phyloP scores from a whole-genome alignment of 1,140 invertebrate species.

The Lepidurus arcticus region DNA sequence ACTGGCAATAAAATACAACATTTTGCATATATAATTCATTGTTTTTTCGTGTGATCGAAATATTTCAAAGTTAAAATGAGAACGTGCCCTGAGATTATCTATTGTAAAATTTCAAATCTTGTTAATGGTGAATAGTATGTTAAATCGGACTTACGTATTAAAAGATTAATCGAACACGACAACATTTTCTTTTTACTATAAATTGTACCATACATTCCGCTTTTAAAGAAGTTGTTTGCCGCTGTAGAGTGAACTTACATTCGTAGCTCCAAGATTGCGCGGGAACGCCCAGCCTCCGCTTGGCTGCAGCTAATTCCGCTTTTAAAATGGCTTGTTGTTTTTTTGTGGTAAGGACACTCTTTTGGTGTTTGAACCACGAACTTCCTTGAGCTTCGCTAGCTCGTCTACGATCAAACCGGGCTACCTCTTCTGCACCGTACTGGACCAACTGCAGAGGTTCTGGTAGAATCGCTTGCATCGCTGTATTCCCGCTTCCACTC shows the following conservation, averaged over 20 bases:
- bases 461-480: background rate
- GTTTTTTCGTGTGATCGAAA: too few relatives aligned
- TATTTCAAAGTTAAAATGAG: too few relatives aligned
- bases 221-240: slow-evolving; percentile 38
- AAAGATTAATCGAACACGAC: too few relatives aligned
- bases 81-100: too few relatives aligned
- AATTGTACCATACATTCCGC: background rate
- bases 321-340: slow-evolving; percentile 52
- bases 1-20: slow-evolving; percentile 34
- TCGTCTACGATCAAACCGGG: slow-evolving; percentile 50
- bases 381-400: slow-evolving; percentile 42
- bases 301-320: slow-evolving; percentile 47
- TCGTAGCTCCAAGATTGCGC: slow-evolving; percentile 55
- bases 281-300: slow-evolving; percentile 51
- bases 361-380: slow-evolving; percentile 42
- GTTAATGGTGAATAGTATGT: too few relatives aligned
- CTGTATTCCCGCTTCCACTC: background rate
- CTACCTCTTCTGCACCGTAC: slow-evolving; percentile 53
- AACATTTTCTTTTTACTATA: too few relatives aligned
- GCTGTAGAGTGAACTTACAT: slow-evolving; percentile 51
- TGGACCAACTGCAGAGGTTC: slow-evolving; percentile 41
- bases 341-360: slow-evolving; percentile 50
- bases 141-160: too few relatives aligned
- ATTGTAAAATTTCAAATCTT: too few relatives aligned
- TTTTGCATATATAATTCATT: too few relatives aligned